Percentiles rank a stretch among this genome's conserved stretches.
These are phyloP conservation scores for Hyposoter dolosus DNA, from an alignment of 2,888 invertebrate species.

Conservation along the genomic window DNA sequence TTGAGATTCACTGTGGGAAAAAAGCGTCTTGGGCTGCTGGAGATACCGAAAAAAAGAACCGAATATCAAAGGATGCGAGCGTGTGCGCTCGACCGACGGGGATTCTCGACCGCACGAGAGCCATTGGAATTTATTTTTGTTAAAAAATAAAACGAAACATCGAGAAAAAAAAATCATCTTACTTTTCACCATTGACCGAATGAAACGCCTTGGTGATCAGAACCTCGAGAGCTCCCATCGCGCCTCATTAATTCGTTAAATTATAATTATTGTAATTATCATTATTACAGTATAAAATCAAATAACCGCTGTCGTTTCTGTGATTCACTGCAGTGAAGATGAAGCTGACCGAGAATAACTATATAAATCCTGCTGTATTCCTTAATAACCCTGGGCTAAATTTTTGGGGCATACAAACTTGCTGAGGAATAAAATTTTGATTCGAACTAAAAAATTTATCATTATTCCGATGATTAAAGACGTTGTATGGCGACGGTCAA, in stretches of 20 bases:
- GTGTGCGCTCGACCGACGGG: slow-evolving; percentile 32
- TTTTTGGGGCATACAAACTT: no score
- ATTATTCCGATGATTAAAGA: neutral
- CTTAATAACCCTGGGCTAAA: neutral
- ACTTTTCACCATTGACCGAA: slow-evolving; percentile 9
- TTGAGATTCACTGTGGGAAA: slow-evolving; percentile 61
- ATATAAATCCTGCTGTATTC: neutral
- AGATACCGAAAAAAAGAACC: slow-evolving; percentile 56
- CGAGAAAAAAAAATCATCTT: slow-evolving; percentile 17
- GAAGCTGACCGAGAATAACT: neutral
- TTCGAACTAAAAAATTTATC: neutral
- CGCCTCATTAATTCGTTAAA: slow-evolving; percentile 51
- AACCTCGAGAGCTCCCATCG: slow-evolving; percentile 34
- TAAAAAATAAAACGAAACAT: neutral
- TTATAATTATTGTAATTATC: slow-evolving; percentile 49
- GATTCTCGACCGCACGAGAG: slow-evolving; percentile 56
- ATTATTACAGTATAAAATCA: slow-evolving; percentile 36
- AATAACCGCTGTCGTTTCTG: slow-evolving; percentile 28
- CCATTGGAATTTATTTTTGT: slow-evolving; percentile 47
- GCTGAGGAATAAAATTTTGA: neutral
- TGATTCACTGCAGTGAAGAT: slow-evolving; percentile 28
- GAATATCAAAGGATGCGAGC: slow-evolving; percentile 47
- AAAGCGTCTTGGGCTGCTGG: slow-evolving; percentile 58
- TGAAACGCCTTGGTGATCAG: slow-evolving; percentile 7
- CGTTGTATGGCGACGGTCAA: no score